Base-by-base conservation (phyloP, 1,140 invertebrate species). In the Yoshiicerus persimilis region DNA sequence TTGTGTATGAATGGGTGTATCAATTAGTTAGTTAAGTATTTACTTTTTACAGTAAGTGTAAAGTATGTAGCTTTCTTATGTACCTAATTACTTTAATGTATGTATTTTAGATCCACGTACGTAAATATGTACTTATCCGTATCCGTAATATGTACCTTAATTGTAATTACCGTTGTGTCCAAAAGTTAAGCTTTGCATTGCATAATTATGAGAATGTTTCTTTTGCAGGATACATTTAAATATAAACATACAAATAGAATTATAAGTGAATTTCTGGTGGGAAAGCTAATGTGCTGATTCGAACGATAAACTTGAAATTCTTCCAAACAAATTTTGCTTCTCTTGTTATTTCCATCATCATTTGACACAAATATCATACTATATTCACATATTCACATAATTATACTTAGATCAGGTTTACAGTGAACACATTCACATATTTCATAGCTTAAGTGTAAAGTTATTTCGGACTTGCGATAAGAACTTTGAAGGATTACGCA, bases 241-340 rank as follows among this genome's bases (percentile, higher is more conserved):
- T 70, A 27, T 27, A 11, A 27, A 70, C 13, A 30, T 30, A n/a
- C 39, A 41, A 9, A 41, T 9, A 9, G 39, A 11, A 16, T 70
- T 13, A 70, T 70, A 30, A 27, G 64, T 70, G 64, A 70, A 70
- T 27, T 70, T 70, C 64, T 70, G 23, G 27, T 36, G 20, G n/a
- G 32, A 36, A 80, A 80, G 34, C 34, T 38, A 32, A 77, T 80
- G 75, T 70, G 66, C 66, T 70, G 27, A 70, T 70, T 30, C 30
- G 66, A 70, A 70, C 32, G 30, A 80, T 80, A 80, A 80, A 80
- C 27, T 77, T 77, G 70, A 77, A 77, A 36, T 80, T 80, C 75
- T 70, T 70, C 64, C 20, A 80, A 80, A 70, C 66, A 30, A 32
- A 70, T 80, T n/a, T 9, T 16, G 34, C 6, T n/a, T 80, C 32